Percentiles rank a stretch among this genome's conserved stretches.
Conservation (phyloP, 2,797 vertebrate genomes). For the Lepilemur septentrionalis region DNA sequence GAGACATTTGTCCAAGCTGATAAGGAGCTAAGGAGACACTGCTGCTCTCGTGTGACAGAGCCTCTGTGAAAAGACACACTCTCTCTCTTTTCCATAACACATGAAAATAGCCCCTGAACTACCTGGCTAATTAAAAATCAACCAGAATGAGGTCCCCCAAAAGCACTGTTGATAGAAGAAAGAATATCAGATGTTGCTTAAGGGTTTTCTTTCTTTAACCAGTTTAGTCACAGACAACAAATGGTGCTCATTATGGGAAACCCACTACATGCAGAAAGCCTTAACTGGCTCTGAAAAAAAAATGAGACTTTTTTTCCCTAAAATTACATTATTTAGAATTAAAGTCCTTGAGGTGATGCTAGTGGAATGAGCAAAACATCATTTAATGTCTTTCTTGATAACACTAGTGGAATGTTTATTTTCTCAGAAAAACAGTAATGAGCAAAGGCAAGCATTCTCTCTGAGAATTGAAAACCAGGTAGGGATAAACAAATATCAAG, state of each 20-base stretch:
- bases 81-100: neutral
- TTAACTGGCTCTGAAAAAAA: neutral
- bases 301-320: neutral
- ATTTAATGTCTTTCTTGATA: neutral
- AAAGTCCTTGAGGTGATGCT: neutral
- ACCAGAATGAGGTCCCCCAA: neutral
- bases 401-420: neutral
- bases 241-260: neutral
- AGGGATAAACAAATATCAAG: neutral
- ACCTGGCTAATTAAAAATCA: neutral
- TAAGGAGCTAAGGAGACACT: neutral
- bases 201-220: neutral
- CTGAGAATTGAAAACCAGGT: neutral
- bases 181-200: neutral
- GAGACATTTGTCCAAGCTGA: neutral
- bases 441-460: neutral
- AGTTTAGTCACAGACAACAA: neutral
- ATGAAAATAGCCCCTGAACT: neutral
- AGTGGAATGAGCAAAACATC: neutral
- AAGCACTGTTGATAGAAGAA: neutral
- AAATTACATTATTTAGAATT: neutral
- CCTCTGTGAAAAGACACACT: neutral
- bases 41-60: neutral
- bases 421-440: neutral
- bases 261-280: neutral